Percentiles rank a stretch among this genome's conserved stretches.
Evolutionary conservation across 2,113 vertebrate genomes (phyloP).

Genomic region (Sardina pilchardus): DNA sequence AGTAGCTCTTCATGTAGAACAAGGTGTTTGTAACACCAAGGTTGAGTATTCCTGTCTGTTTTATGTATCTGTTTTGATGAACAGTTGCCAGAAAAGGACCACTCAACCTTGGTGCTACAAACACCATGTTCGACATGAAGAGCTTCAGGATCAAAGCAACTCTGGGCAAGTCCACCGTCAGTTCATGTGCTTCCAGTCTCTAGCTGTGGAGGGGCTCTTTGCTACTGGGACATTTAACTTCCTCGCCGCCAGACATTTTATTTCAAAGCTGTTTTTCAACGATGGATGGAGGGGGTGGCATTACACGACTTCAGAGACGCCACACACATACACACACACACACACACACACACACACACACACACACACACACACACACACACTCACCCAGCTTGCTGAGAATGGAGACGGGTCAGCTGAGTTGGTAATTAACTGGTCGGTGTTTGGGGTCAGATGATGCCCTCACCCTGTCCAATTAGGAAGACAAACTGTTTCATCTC

Average conservation of each 20-base stretch:
- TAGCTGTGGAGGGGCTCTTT: not conserved
- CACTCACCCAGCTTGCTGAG: no score
- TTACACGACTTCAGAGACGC: no score
- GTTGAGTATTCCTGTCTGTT: no score
- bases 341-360: no score
- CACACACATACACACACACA: no score
- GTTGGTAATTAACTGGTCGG: not conserved
- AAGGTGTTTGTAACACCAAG: no score
- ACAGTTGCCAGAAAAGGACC: not conserved
- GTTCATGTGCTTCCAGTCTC: not conserved
- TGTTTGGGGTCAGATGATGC: not conserved
- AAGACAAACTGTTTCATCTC: not conserved
- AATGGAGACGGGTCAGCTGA: not conserved
- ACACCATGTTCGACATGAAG: no score
- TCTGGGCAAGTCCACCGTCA: not conserved
- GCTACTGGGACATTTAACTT: not conserved
- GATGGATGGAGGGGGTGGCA: no score
- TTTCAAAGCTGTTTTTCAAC: no score
- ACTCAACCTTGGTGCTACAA: not conserved
- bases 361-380: no score
- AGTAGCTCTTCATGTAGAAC: no score
- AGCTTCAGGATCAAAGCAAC: not conserved
- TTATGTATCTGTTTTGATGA: no score
- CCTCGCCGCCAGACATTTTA: not conserved
- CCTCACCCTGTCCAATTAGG: not conserved